Evolutionary conservation across 1,140 invertebrate genomes (phyloP), one percentile per base, ranked within the genome.

Genomic region (Argopecten irradians): DNA sequence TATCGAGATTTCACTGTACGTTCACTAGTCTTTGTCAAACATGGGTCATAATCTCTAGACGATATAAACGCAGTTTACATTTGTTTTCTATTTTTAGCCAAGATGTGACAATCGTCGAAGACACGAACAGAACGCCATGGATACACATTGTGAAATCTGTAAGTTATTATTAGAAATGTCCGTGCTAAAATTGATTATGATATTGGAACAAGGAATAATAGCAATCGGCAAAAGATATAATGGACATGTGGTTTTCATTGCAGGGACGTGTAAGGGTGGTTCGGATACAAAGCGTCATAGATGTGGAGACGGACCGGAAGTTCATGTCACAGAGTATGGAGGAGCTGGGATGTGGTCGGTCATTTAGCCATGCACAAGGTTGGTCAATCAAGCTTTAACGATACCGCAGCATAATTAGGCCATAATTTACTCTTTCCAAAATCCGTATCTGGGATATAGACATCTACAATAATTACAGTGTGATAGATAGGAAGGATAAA

Each of bases 141-240:
- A 83, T 94, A 35, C 92, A 94, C 83, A 91, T 94, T n/a, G 90
- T 94, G 11, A 94, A 94, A 90, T 93, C 93, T 86, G 94, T 94
- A 92, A 93, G 93, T 89, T 43, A 55, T 19, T 55, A 11, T 19
- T 39, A 8, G 36, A 39, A 39, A 39, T 39, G 36, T 13, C 36
- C 13, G 13, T 5, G 36, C 13, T 39, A 5, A 5, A 13, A 8
- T 39, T 39, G 5, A 39, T 5, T 39, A 8, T 39, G 36, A 39
- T 39, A 8, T 39, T 8, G 5, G 36, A 39, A 39, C 13, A 39
- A 39, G 5, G 13, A n/a, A n/a, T n/a, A n/a, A n/a, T n/a, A n/a
- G n/a, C n/a, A n/a, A n/a, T n/a, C n/a, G n/a, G n/a, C n/a, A n/a
- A n/a, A n/a, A n/a, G n/a, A n/a, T n/a, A n/a, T n/a, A n/a, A n/a